Evolutionary conservation across 2,113 vertebrate species (phyloP).

Genomic region (Pseudopipra pipra): DNA sequence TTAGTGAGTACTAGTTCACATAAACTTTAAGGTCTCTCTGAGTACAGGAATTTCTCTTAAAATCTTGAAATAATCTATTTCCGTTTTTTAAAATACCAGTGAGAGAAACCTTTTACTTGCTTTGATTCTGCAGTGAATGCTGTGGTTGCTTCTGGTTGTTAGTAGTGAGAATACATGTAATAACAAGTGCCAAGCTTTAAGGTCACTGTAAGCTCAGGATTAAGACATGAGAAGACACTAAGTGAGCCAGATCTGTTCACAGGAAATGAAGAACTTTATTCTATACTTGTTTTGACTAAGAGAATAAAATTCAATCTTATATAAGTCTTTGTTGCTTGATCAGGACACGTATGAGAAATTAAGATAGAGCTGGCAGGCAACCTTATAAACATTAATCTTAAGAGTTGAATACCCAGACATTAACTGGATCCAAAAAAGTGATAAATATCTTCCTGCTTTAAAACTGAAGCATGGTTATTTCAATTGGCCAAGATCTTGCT

Average conservation of each 20-base stretch:
- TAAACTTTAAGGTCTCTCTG: background rate
- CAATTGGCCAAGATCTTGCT: background rate
- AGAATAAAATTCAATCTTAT: background rate
- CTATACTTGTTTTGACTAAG: constrained; percentile 17
- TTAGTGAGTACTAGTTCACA: background rate
- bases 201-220: background rate
- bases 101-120: background rate
- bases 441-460: background rate
- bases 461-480: background rate
- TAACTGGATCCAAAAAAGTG: background rate
- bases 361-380: background rate
- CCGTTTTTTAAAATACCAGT: background rate
- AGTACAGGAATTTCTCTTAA: constrained; percentile 29
- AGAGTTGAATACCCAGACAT: background rate
- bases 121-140: background rate
- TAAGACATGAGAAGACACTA: background rate
- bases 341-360: background rate
- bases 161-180: background rate
- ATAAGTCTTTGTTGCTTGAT: background rate
- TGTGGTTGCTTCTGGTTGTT: background rate
- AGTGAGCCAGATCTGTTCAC: background rate
- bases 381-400: background rate
- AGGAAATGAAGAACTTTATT: background rate
- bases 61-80: background rate
- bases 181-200: background rate